Evolutionary conservation across 2,888 invertebrate species (phyloP).

Genomic region (Pteria penguin): DNA sequence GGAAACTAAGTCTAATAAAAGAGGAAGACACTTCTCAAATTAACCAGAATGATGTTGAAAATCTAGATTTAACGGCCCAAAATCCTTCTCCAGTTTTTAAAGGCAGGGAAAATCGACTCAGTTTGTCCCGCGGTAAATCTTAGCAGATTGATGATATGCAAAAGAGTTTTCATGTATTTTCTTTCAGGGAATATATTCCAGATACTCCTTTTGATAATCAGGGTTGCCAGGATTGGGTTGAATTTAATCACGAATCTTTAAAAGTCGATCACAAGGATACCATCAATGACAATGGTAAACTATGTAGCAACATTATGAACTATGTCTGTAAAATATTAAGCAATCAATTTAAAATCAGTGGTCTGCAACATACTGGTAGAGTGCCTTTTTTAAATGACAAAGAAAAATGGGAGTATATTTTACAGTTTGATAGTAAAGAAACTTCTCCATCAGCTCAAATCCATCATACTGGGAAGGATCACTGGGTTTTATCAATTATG

Average conservation of each 20-base stretch:
- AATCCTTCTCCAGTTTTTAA: too few relatives aligned
- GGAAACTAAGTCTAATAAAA: too few relatives aligned
- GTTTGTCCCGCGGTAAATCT: too few relatives aligned
- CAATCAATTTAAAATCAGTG: background rate
- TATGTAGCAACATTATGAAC: background rate
- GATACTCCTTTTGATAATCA: too few relatives aligned
- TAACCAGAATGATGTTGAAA: too few relatives aligned
- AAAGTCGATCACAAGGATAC: background rate
- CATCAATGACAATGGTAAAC: background rate
- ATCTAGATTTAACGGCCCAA: too few relatives aligned
- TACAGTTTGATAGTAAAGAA: background rate
- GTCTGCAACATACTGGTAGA: background rate
- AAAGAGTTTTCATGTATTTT: too few relatives aligned
- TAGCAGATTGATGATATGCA: too few relatives aligned
- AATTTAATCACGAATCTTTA: background rate
- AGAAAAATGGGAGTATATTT: background rate
- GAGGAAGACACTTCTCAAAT: too few relatives aligned
- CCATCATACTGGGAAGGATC: background rate
- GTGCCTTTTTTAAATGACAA: background rate
- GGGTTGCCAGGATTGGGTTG: background rate
- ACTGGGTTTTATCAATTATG: background rate
- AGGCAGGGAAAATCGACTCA: too few relatives aligned
- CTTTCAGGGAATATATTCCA: too few relatives aligned
- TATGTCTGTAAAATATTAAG: background rate
- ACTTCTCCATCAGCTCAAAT: background rate